Base-by-base conservation (phyloP, 2,888 invertebrate species). In the Drosophila anomalata region DNA sequence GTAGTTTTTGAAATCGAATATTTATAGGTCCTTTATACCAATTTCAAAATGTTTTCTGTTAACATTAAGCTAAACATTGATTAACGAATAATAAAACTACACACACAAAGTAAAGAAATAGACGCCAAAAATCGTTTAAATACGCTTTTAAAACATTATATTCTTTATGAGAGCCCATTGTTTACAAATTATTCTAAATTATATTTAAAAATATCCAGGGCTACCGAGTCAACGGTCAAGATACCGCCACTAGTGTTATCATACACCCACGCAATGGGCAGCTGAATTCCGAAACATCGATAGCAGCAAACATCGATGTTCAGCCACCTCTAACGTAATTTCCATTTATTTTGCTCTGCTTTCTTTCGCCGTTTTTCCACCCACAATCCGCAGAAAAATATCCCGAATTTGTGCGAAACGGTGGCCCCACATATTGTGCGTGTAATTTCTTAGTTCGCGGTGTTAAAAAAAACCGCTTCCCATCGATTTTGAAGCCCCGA, bases 271-370 rank as follows among this genome's bases (percentile, higher is more conserved):
- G 36, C 36, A 36, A 14, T 36, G 14, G 36, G 7, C 36, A n/a
- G 36, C 36, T n/a, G 7, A 36, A 36, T 36, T 36, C 36, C 36
- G 36, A 6, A n/a, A 36, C 36, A 36, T 36, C 36, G 41, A 42
- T 42, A 42, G 14, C 41, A 20, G 0, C 20, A 2, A 17, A 20
- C 20, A 42, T 42, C 41, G 41, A 42, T 42, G 41, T 2, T 42
- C 41, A 31, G 24, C 47, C 41, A 42, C 41, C 41, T 3, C 41
- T 17, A 42, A 42, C 62, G 53, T 65, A 62, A 62, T 65, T 53
- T 53, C 31, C 61, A 65, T 63, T 63, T 66, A 66, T 62, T 66
- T 66, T 62, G 39, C 42, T 58, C 51, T 31, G 58, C 47, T 66
- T 66, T 66, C 47, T 29, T 48, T 39, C 52, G 52, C 47, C 36